Evolutionary conservation across 2,113 vertebrate genomes (phyloP), one percentile per base, ranked within the genome.

Genomic region (Emydura subglobosa): DNA sequence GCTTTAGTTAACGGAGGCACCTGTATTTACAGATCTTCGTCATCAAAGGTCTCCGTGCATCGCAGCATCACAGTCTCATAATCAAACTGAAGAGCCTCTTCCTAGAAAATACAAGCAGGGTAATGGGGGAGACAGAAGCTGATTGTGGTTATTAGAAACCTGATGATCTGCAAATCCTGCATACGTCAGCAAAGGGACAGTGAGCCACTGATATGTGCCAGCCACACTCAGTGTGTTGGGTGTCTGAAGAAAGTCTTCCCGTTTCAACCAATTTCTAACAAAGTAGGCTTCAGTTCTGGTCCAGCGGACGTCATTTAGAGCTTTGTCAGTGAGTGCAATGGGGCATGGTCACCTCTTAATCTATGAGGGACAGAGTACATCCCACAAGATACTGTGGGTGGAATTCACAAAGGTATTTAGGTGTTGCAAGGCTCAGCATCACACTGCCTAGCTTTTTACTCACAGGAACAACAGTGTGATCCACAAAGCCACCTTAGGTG

Each of bases 21-120:
- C 21, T 68, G 65, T 29, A 29, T 6, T 97, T 42, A 98, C 87
- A 98, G 76, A 79, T 98, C 98, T n/a, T 99, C 98, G n/a, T 99
- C 98, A 2, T 99, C 99, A 5, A 99, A 98, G 78, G 98, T 99
- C 95, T 99, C 99, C 0, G 97, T 98, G 96, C 99, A 99, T 53
- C 94, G 97, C 94, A 99, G 94, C 98, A 98, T 97, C 72, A 97
- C 87, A 3, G 97, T 94, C 86, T 98, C 98, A 8, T 98, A 97
- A 10, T 99, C 98, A 0, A 86, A 16, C 3, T 91, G 92, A 79
- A 95, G 86, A 24, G 95, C 97, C 42, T 94, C 90, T 76, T 98
- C 98, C 98, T 99, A 96, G 90, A 96, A 97, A 79, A 94, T 84
- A 88, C 34, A 89, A 49, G 14, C 57, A 50, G 31, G 13, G 82